Evolutionary conservation across 2,797 vertebrate genomes (phyloP), one percentile per base, ranked within the genome.

Genomic region (Enoplosus armatus): DNA sequence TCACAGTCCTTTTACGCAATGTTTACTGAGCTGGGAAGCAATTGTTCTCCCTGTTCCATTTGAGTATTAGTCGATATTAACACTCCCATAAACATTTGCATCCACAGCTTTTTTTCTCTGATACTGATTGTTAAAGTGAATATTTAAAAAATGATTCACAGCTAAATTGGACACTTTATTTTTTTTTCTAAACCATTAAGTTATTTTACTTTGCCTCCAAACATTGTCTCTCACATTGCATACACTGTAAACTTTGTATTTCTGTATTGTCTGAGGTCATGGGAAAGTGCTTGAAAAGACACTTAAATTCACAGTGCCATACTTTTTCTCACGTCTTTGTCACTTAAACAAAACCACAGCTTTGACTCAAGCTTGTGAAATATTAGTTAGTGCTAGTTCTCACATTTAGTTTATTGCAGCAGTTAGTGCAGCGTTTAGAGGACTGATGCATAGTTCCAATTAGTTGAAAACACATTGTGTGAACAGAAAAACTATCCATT

Each of bases 61-160:
- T 82, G 85, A 91, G 83, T 55, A 88, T 84, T 78, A 73, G 87
- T 92, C 89, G 64, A 89, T 92, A 86, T 81, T 78, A 92, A 89
- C 85, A 79, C 80, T 75, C 81, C 51, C 66, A 67, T 77, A 75
- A 81, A 87, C 77, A 82, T 92, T 82, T 89, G 81, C 68, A 86
- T 87, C 55, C 24, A 66, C 53, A 12, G 33, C 54, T 41, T 50
- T 85, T n/a, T 83, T 45, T 35, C 59, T 77, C 59, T 64, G 3
- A 10, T 68, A 77, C 78, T 59, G 68, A 87, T 72, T 60, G 76
- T 68, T 84, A 51, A 67, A 80, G 55, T 31, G 37, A 68, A 69
- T 51, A 51, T 47, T 75, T 72, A 58, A 73, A 72, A 72, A 82
- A 67, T 31, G 3, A 74, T 74, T 83, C 50, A 58, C 62, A 43